phyloP scores from a whole-genome alignment of 2,113 vertebrate genomes.

The Paedocypris sp. region DNA sequence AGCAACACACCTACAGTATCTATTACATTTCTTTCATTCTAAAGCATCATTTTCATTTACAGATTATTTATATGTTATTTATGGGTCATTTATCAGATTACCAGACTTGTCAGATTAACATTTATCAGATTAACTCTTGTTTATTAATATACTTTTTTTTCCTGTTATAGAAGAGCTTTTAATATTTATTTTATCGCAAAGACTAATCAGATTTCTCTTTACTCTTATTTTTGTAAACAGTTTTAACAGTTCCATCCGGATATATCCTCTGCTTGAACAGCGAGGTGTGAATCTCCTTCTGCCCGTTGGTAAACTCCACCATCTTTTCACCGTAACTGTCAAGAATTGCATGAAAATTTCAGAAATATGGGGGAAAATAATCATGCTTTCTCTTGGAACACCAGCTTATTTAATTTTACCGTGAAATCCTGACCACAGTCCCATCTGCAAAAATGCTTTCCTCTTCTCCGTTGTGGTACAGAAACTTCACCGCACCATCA shows the following conservation, averaged over 20 bases:
- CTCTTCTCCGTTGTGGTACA: constrained; percentile 48
- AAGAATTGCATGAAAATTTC: background rate
- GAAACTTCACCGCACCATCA: constrained; percentile 53
- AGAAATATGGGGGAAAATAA: background rate
- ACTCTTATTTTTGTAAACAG: constrained; percentile 44
- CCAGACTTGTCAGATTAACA: no score
- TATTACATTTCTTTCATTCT: no score
- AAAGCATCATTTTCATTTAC: no score
- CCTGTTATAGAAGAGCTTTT: constrained; percentile 37
- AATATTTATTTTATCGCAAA: no score
- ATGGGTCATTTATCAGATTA: no score
- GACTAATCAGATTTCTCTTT: no score
- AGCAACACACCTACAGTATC: no score
- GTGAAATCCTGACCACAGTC: constrained; percentile 55
- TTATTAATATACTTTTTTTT: no score
- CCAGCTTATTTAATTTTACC: constrained; percentile 44
- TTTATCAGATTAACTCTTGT: no score
- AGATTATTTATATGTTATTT: no score
- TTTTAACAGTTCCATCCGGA: constrained; percentile 59
- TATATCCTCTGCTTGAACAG: constrained; percentile 58
- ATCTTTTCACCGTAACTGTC: constrained; percentile 60
- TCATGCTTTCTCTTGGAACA: background rate
- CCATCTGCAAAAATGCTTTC: constrained; percentile 63
- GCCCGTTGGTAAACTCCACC: constrained; percentile 55
- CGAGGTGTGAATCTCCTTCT: constrained; percentile 56